Conservation (phyloP, 2,113 vertebrate species). For the Daphoenositta chrysoptera region DNA sequence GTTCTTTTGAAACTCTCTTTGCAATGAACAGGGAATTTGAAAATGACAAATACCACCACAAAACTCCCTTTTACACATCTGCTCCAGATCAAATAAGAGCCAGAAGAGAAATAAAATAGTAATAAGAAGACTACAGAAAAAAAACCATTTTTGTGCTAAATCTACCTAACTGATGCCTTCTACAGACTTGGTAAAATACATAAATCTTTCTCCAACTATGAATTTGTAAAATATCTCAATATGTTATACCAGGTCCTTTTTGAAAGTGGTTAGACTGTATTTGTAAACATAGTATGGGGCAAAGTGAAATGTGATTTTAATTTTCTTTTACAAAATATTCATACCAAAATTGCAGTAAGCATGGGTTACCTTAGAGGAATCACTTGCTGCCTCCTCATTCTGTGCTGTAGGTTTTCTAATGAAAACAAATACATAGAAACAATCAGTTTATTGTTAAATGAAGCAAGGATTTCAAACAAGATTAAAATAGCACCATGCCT, state of each 20-base stretch:
- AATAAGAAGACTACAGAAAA: background rate
- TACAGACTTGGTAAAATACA: background rate
- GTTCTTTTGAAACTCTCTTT: background rate
- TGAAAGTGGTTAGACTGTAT: background rate
- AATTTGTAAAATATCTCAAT: background rate
- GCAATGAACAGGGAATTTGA: background rate
- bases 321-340: background rate
- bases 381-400: constrained; percentile 3
- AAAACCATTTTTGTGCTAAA: background rate
- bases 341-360: background rate
- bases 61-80: background rate
- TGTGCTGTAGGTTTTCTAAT: constrained; percentile 55
- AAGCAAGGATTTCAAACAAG: background rate
- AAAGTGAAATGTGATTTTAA: background rate
- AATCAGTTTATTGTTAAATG: background rate
- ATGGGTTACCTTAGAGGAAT: constrained; percentile 63
- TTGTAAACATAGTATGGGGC: background rate
- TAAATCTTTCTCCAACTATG: background rate
- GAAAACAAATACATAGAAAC: background rate
- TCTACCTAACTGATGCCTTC: background rate
- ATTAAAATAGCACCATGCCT: background rate
- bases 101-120: background rate
- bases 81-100: background rate
- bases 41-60: background rate
- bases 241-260: background rate